Evolutionary conservation across 1,140 invertebrate species (phyloP), one percentile per base, ranked within the genome.

Genomic region (Physella acuta): DNA sequence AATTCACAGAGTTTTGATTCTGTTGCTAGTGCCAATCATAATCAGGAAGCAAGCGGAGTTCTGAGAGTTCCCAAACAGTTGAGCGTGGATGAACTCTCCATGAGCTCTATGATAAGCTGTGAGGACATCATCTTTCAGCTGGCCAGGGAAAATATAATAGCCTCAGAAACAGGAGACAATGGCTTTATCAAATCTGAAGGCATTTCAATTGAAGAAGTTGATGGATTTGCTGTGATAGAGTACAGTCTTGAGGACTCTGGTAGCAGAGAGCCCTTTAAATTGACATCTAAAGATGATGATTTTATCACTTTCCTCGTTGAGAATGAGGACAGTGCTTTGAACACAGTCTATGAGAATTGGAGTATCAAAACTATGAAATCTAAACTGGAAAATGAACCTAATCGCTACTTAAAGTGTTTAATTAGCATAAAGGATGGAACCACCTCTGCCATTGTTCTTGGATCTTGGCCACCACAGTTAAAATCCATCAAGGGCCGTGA

Each of bases 101-200:
- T 44, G 28, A 71, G 56, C 33, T 59, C 39, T 28, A 53, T 24
- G 20, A 56, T 58, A 16, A 65, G 28, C 51, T 56, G 71, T 20
- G 77, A 77, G 33, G 76, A 77, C 20, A 71, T 79, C n/a, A 69
- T 79, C 34, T 64, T 73, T 30, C 71, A 76, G 61, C 68, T 79
- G 34, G 76, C 73, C 17, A 31, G 51, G 28, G 73, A 73, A 58
- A 58, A 65, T 53, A 53, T 55, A 49, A 28, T 17, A 1, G 24
- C 16, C 26, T 34, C 14, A 30, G 51, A 37, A 24, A 34, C 31
- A 26, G 36, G 49, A 26, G 37, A 55, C 17, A 28, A 26, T 20
- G 63, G 28, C 49, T 53, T 16, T 39, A 39, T 30, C 49, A 44
- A 64, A 31, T 67, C 44, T 37, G 71, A 72, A 36, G 68, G 70